Evolutionary conservation across 2,797 vertebrate species (phyloP).

Genomic region (Mormyrus proboscirostris): DNA sequence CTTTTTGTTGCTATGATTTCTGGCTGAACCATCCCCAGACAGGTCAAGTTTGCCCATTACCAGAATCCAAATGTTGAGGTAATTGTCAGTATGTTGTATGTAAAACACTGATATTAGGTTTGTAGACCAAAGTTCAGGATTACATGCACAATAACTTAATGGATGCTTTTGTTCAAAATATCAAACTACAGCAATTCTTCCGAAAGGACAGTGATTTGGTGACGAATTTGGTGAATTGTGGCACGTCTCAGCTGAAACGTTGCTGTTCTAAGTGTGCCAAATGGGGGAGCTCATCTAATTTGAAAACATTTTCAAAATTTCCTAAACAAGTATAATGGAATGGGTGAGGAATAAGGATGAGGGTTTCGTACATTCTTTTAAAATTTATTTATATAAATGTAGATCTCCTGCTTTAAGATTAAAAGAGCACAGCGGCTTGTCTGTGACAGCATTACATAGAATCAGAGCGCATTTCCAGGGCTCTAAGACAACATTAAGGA

Average conservation of each 20-base stretch:
- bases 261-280: neutral
- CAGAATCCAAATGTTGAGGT: neutral
- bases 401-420: neutral
- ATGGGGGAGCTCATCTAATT: neutral
- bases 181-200: neutral
- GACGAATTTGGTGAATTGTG: neutral
- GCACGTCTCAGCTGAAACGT: neutral
- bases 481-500: neutral
- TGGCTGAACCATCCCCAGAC: neutral
- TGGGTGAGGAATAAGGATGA: neutral
- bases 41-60: neutral
- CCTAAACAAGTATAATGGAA: neutral
- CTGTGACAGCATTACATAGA: neutral
- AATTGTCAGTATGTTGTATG: neutral
- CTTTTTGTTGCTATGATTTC: neutral
- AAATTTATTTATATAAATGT: conserved; percentile 34
- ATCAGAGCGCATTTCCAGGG: neutral
- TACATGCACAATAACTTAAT: neutral
- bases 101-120: neutral
- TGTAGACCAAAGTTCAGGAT: neutral
- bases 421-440: neutral
- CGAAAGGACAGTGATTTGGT: neutral
- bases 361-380: neutral
- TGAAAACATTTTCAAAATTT: neutral
- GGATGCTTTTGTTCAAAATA: neutral